Evolutionary conservation across 2,797 vertebrate genomes (phyloP), one percentile per base, ranked within the genome.

Genomic region (Bradypodion pumilum): DNA sequence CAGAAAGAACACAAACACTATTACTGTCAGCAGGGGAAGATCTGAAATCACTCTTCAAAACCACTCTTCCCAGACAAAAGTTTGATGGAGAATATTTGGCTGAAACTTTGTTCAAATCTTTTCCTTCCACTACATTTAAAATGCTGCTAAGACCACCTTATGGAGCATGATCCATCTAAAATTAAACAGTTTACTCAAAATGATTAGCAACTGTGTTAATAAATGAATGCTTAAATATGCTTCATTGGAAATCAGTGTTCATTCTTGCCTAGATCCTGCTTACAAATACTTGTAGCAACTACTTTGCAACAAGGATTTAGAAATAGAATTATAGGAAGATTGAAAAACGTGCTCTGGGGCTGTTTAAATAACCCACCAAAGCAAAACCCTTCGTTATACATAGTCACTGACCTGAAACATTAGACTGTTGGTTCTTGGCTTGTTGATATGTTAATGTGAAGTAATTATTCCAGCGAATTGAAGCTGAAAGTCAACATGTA

Each of bases 401-500:
- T 78, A 89, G 75, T 86, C 83, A 81, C 72, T 92, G 92, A 92
- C 89, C 78, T 86, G 88, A 82, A 77, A 90, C 86, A 90, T 91
- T 74, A 80, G 56, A 74, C 40, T 88, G 72, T 84, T 90, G 85
- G 75, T 89, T 89, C 82, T 84, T 90, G 85, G 40, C 74, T 90
- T 93, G 81, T 89, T 92, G 84, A 87, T 92, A 81, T 89, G 89
- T 85, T 94, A 91, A 93, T 91, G 35, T 80, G 52, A 72, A 90
- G 79, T 91, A 91, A 94, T 95, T 94, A 88, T 91, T 93, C 86
- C 85, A 86, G 76, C 81, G 87, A 94, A 88, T 42, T 92, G 90
- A 92, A 93, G 92, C 84, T 90, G 87, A 89, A 94, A 93, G 84
- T 91, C 89, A 93, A 86, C 77, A 82, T 74, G 56, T 88, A 78